Conservation (phyloP, 2,888 invertebrate genomes). For the Mechanitis messenoides region DNA sequence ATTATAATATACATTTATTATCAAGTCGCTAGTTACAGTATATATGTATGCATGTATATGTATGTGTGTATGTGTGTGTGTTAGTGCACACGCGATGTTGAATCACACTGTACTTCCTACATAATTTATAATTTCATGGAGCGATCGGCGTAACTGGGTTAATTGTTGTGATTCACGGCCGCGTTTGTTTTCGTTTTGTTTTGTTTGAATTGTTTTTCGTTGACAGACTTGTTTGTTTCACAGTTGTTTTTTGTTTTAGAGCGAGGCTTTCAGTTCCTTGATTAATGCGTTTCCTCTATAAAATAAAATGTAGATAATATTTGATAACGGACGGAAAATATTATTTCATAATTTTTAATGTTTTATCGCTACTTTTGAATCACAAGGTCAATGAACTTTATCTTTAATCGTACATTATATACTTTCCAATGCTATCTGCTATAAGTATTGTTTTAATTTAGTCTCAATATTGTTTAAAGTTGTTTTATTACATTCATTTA, state of each 20-base stretch:
- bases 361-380: slow-evolving; percentile 5
- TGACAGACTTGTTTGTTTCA: slow-evolving; percentile 8
- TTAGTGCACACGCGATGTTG: slow-evolving; percentile 47
- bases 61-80: neutral
- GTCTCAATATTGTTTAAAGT: neutral
- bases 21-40: slow-evolving; percentile 19
- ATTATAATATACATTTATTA: slow-evolving; percentile 2
- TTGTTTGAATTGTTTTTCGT: slow-evolving; percentile 10
- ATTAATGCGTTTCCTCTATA: slow-evolving; percentile 1
- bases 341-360: slow-evolving; percentile 11
- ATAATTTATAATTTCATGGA: slow-evolving; percentile 68
- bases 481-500: too few relatives aligned
- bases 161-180: slow-evolving; percentile 54
- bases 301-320: slow-evolving; percentile 2
- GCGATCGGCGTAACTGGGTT: slow-evolving; percentile 52
- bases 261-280: slow-evolving; percentile 1
- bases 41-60: too few relatives aligned
- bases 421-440: neutral
- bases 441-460: neutral
- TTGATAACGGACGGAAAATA: neutral
- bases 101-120: slow-evolving; percentile 60
- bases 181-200: slow-evolving; percentile 25
- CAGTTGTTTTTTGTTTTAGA: slow-evolving; percentile 5
- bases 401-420: slow-evolving; percentile 2
- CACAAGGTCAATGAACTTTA: slow-evolving; percentile 14